phyloP scores from a whole-genome alignment of 2,797 vertebrate species.

The Siniperca scherzeri region DNA sequence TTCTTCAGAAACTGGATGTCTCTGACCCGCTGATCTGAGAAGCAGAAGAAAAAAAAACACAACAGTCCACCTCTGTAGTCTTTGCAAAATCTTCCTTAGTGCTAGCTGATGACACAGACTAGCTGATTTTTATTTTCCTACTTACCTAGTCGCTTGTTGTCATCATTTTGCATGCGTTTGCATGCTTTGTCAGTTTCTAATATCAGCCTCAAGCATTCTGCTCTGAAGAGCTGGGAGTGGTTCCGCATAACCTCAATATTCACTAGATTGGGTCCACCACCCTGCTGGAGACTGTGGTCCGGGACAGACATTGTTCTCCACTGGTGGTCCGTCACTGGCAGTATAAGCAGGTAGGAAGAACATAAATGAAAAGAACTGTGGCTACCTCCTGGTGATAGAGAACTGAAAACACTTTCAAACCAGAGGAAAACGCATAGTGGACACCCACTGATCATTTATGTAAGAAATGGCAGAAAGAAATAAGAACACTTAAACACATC shows the following conservation, averaged over 20 bases:
- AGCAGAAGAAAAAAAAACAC: not conserved
- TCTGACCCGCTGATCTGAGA: constrained; percentile 89
- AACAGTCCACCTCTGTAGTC: not conserved
- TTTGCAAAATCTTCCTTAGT: not conserved
- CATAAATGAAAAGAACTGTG: not conserved
- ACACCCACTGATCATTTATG: not conserved
- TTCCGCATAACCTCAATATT: constrained; percentile 83
- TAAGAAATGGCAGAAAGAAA: not conserved
- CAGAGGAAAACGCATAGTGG: not conserved
- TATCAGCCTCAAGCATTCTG: constrained; percentile 89
- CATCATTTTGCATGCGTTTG: constrained; percentile 86
- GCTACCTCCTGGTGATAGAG: not conserved
- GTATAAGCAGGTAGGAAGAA: not conserved
- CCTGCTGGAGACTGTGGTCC: constrained; percentile 73
- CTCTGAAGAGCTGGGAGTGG: constrained; percentile 85
- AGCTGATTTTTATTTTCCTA: too few species aligned
- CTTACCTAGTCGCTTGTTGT: constrained; percentile 90
- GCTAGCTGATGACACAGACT: not conserved
- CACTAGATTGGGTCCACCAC: constrained; percentile 76
- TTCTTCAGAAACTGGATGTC: constrained; percentile 92
- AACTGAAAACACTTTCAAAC: not conserved
- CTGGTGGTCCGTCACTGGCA: constrained; percentile 17
- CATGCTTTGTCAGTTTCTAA: constrained; percentile 87
- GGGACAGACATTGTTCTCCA: constrained; percentile 84
- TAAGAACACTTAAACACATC: not conserved